Base-by-base conservation (phyloP, 2,888 invertebrate species). In the Allolobophora icterica region DNA sequence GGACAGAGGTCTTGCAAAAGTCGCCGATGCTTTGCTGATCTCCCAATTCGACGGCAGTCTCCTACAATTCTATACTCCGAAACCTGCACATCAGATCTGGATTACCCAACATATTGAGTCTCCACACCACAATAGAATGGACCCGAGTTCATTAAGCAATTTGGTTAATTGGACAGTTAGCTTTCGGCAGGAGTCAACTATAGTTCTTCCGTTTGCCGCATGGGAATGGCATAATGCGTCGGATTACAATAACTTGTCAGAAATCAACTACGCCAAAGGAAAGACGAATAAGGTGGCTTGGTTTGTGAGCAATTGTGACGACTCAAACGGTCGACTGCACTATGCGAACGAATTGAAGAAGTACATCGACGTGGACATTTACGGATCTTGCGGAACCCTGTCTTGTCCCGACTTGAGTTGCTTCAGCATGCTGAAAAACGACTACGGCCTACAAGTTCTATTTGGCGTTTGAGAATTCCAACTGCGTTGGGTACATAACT, bases 291-390 rank as follows among this genome's bases (percentile, higher is more conserved):
- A 97, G 97, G 95, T 99, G 17, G 99, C 99, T 91, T 99, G 99
- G 99, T 99, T 99, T 96, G 99, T 99, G 91, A 99, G 98, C 71
- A 99, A 99, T 96, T 99, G 99, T 95, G 98, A 97, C 92, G 98
- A 99, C 8, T 96, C 98, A 91, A 99, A 99, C 95, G 97, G 97
- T 6, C 96, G 99, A 24, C 96, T 98, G 92, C 97, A 97, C 93
- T 99, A 97, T 95, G 99, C 98, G 24, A 97, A 93, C 97, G 93
- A 97, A 97, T 93, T 99, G 91, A 96, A 97, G 92, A 98, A 98
- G 95, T 96, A 97, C 96, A 98, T 99, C n/a, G 96, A 97, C 92
- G 93, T 93, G 38, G 93, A 93, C 90, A 92, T 93, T 17, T 93
- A 91, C 89, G 93, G 93, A 8, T 90, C 89, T 0, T 99, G 98